Evolutionary conservation across 2,113 vertebrate genomes (phyloP), one percentile per base, ranked within the genome.

Genomic region (Gallinago jamesoni): DNA sequence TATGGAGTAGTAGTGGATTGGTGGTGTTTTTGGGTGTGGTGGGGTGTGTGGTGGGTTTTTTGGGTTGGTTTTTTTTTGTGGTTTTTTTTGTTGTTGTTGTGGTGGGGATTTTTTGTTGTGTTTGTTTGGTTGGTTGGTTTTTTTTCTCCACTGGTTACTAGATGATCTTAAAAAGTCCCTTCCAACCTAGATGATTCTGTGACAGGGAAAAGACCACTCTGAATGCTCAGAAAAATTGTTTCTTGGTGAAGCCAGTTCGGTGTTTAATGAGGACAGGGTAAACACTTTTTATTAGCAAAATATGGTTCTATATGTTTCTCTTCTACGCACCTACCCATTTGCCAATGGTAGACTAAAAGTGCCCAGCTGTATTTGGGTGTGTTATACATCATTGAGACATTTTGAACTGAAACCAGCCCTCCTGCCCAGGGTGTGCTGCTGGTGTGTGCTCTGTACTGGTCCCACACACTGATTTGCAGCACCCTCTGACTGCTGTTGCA

Each of bases 171-270:
- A 39, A 39, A 39, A 12, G 39, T 39, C 39, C 39, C 39, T 12
- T 39, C 39, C 39, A 39, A 39, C 39, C 39, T 39, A 39, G 39
- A 12, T 39, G 39, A 39, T 39, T 39, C 39, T 39, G 39, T 39
- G 39, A 39, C 39, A 76, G 30, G 10, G 30, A 31, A 79, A 60
- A 67, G 39, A 24, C 47, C 37, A 24, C 0, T 8, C 7, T 53
- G 53, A 89, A 68, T 3, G 12, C 28, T 47, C 55, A 69, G 59
- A 80, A 74, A 28, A 56, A 56, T 18, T 63, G 37, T 87, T 87
- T 81, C 24, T 18, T 0, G 0, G 22, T 33, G 24, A 87, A 82
- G 24, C 20, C 59, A 86, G 18, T 13, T 66, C 1, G 1, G 18
- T 53, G 47, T 80, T 86, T 62, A 60, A 33, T 14, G 2, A 47